phyloP scores from a whole-genome alignment of 30 jellyfish, hydroid and myxozoan species.

The Nemopilema nomurai region DNA sequence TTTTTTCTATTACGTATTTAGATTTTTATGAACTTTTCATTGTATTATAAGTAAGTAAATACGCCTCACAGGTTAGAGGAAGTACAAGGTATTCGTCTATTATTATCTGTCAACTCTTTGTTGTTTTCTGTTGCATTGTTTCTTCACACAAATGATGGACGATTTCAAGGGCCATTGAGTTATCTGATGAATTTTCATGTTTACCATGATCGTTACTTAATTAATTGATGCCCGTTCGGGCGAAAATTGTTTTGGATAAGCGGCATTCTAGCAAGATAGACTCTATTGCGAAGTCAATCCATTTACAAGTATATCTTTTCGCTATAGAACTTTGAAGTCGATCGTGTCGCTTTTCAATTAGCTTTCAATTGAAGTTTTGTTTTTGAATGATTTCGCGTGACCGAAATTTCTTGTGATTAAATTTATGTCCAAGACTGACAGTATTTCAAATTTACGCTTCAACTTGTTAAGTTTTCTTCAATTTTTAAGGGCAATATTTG shows the following conservation, averaged over 20 bases:
- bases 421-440: no score
- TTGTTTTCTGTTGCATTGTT: conserved; percentile 6
- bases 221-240: background rate
- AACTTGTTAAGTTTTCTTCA: no score
- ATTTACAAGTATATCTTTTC: no score
- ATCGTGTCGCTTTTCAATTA: no score
- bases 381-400: no score
- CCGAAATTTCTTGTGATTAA: no score
- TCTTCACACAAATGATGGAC: background rate
- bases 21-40: background rate
- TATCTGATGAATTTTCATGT: background rate
- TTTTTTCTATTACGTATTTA: conserved; percentile 8
- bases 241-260: background rate
- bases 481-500: no score
- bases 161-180: background rate
- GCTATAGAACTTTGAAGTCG: no score
- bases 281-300: no score
- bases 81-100: conserved; percentile 14
- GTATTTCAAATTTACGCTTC: no score
- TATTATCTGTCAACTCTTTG: background rate
- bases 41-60: background rate
- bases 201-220: background rate
- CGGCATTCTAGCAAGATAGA: no score
- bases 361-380: no score
- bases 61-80: conserved; percentile 11